These are phyloP conservation scores for Eristalis tenax DNA, from an alignment of 2,888 invertebrate genomes.

Conservation along the genomic window DNA sequence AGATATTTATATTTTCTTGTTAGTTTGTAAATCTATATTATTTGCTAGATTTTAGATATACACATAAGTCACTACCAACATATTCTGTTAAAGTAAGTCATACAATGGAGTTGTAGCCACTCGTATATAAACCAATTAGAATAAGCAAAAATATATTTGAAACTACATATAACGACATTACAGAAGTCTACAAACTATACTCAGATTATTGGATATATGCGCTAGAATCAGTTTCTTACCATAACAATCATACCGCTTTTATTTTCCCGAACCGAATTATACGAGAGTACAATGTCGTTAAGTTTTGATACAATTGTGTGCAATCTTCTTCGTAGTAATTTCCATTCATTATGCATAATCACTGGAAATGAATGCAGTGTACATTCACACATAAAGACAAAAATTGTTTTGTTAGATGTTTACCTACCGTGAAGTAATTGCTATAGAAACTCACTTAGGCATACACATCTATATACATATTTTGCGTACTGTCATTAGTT, in stretches of 20 bases:
- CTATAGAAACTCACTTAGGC: constrained; percentile 37
- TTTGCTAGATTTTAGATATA: too few relatives aligned
- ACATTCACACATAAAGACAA: not conserved
- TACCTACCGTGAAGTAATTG: constrained; percentile 31
- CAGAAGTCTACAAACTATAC: not conserved
- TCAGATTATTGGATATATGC: not conserved
- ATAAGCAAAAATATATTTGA: not conserved
- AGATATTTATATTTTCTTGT: too few relatives aligned
- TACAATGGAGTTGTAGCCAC: too few relatives aligned
- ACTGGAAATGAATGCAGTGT: not conserved
- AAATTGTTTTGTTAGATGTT: not conserved
- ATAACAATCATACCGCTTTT: not conserved
- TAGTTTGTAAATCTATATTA: too few relatives aligned
- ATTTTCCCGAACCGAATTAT: not conserved
- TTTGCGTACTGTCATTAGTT: not conserved
- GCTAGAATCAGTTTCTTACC: constrained; percentile 8
- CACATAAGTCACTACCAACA: too few relatives aligned
- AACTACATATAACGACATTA: not conserved
- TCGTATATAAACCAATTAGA: not conserved
- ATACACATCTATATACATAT: not conserved
- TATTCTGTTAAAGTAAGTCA: too few relatives aligned
- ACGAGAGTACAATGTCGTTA: not conserved
- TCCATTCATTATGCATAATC: constrained; percentile 28
- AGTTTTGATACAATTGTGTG: not conserved
- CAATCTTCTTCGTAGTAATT: constrained; percentile 28